Evolutionary conservation across 2,113 vertebrate species (phyloP).

Genomic region (Odontophorus gujanensis): DNA sequence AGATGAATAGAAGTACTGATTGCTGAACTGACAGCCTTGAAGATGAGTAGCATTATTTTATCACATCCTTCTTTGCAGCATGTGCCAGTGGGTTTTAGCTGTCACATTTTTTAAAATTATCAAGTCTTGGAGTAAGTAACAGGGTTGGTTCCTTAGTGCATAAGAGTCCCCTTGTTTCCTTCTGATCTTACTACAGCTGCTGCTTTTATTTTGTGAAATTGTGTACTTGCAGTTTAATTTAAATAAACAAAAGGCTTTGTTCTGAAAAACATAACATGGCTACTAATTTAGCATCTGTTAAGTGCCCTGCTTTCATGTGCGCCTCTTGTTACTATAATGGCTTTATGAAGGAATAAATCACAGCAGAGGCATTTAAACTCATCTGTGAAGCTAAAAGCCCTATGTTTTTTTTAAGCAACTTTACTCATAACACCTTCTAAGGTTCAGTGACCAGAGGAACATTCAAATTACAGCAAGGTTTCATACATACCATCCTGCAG

Average conservation of each 20-base stretch:
- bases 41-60: conserved; percentile 78
- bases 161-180: conserved; percentile 26
- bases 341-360: not conserved
- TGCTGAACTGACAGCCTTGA: conserved; percentile 77
- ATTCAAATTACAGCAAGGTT: not conserved
- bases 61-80: conserved; percentile 70
- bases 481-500: not conserved
- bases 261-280: not conserved
- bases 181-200: not conserved
- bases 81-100: conserved; percentile 72
- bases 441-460: not conserved
- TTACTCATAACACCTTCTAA: not conserved
- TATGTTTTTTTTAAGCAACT: not conserved
- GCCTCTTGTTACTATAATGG: not conserved
- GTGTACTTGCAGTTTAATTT: conserved; percentile 41
- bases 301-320: not conserved
- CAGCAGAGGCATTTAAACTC: not conserved
- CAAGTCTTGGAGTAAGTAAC: conserved; percentile 45
- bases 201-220: conserved; percentile 60
- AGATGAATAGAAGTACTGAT: conserved; percentile 78
- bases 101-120: conserved; percentile 72
- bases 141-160: conserved; percentile 10
- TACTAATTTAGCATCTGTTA: conserved; percentile 16
- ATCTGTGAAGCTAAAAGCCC: not conserved
- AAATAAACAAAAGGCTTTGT: conserved; percentile 9